Evolutionary conservation across 2,113 vertebrate genomes (phyloP).

Genomic region (Zeus faber): DNA sequence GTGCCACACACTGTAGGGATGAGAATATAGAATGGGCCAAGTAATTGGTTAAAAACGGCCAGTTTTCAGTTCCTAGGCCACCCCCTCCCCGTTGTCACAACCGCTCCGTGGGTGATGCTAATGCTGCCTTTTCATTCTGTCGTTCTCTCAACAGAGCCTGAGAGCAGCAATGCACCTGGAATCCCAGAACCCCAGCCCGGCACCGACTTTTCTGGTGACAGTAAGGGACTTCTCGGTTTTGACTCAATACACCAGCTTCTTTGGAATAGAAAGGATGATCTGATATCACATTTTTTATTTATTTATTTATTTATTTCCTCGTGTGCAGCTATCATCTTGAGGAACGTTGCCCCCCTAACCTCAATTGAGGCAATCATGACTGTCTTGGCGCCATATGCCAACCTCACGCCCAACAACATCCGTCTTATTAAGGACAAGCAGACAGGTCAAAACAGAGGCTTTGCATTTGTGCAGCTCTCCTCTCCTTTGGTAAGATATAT

Average conservation of each 20-base stretch:
- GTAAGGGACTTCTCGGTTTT: conserved; percentile 73
- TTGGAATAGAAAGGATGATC: not conserved
- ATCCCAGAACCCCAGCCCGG: conserved; percentile 83
- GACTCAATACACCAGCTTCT: not conserved
- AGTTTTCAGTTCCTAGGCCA: not conserved
- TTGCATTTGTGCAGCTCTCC: conserved; percentile 95
- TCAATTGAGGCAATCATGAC: conserved; percentile 95
- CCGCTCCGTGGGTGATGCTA: conserved; percentile 20
- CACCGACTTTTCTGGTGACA: conserved; percentile 95
- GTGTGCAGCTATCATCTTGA: conserved; percentile 89
- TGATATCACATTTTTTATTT: not conserved
- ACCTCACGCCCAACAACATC: conserved; percentile 92
- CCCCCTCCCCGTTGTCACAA: too few relatives aligned
- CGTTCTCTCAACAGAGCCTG: conserved; percentile 80
- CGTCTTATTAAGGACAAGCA: conserved; percentile 98
- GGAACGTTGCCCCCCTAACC: conserved; percentile 92
- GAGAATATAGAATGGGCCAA: too few relatives aligned
- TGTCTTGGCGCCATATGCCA: conserved; percentile 91
- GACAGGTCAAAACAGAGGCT: conserved; percentile 95
- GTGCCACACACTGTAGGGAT: too few relatives aligned
- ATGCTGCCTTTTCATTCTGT: conserved; percentile 34
- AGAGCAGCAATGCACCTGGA: conserved; percentile 78
- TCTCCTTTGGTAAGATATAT: conserved; percentile 95
- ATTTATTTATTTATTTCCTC: not conserved
- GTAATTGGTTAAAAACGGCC: too few relatives aligned